Base-by-base conservation (phyloP, 1,140 invertebrate species). In the Popillia japonica region DNA sequence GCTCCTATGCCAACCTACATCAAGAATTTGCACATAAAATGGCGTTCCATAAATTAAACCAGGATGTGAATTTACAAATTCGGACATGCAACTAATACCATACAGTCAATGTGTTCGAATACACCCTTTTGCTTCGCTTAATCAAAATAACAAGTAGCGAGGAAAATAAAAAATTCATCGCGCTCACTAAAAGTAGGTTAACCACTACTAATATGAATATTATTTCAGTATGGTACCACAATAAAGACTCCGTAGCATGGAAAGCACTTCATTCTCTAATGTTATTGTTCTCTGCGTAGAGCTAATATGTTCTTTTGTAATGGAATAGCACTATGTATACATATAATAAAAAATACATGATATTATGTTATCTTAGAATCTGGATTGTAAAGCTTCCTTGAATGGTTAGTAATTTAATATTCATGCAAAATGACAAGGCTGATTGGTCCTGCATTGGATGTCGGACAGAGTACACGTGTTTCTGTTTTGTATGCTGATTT, bases 11-110 rank as follows among this genome's bases (percentile, higher is more conserved):
- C 27, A 34, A 34, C 27, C 27, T n/a, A 55, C 6, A 55, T 55
- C 48, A 55, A n/a, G 17, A 55, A 55, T 55, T 55, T 55, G 48
- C 48, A 55, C n/a, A 55, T 55, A 55, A 14, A 55, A 55, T 55
- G 48, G 17, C 48, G 48, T 17, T 17, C 48, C 14, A 55, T 55
- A 55, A 55, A 55, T 55, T n/a, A 55, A 55, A 55, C 14, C 48
- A 7, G 48, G 48, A n/a, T 17, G 48, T 17, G 17, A 55, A 55
- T n/a, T 55, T 55, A 55, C 48, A 55, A 55, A 55, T 55, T 55
- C 48, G 17, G 48, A 55, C 48, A 55, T 55, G 48, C 48, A 55
- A 55, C 48, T 55, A 55, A 6, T 17, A 55, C 11, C 14, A 55
- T n/a, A 55, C 48, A 17, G 48, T 17, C 48, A 17, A 17, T 55